Evolutionary conservation across 2,113 vertebrate species (phyloP), one percentile per base, ranked within the genome.

Genomic region (Bufo gargarizans): DNA sequence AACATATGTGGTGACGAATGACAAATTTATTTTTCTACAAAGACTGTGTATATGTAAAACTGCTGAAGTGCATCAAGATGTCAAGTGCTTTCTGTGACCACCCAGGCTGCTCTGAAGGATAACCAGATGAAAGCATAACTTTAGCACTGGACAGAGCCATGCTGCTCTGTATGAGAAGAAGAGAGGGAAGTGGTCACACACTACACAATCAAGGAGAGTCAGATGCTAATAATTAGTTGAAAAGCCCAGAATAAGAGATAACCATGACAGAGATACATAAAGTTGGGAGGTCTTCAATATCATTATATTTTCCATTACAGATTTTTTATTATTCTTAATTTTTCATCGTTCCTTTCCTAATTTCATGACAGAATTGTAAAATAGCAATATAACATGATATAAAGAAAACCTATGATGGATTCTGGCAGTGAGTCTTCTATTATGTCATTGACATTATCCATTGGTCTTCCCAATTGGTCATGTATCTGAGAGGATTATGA

Each of bases 21-120:
- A 98, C 97, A 98, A 97, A 99, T 99, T 99, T 99, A 99, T 99
- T 99, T 99, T 99, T 97, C 98, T 99, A 97, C 97, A 96, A 97
- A 98, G 97, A 95, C 97, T 98, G 97, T 99, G 95, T 99, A 97
- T 99, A 97, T 99, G 98, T 99, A 99, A 99, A 99, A 98, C 98
- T 99, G 98, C 97, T 98, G 97, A 99, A 98, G 98, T 99, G 98
- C 97, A 99, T 98, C 97, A 99, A 97, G 97, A 99, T 99, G 98
- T 99, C 98, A 99, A 99, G 98, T 99, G 96, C 97, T 98, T 97
- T 97, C 94, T 95, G 95, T 97, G 98, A 95, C 98, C 98, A 99
- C 98, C 98, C 98, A 99, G 96, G 97, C 96, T 97, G 98, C 93
- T 93, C 95, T 97, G 97, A 98, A 98, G 98, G 97, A 98, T 97